Percentiles rank a stretch among this genome's conserved stretches.
Evolutionary conservation across 2,113 vertebrate genomes (phyloP).

Genomic region (Cryptotis parvus): DNA sequence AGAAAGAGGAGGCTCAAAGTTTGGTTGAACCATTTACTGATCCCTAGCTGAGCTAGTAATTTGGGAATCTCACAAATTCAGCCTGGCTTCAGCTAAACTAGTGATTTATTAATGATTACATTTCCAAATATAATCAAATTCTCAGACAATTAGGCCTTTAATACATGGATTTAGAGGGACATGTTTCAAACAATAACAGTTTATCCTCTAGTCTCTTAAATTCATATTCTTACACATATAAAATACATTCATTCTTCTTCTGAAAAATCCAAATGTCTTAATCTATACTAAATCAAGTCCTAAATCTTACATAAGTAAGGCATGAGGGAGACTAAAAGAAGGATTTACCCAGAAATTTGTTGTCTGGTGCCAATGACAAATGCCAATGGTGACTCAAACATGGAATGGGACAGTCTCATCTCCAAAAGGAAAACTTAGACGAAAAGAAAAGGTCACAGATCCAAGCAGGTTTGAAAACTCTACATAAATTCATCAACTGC

Average conservation of each 20-base stretch:
- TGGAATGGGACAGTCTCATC: background rate
- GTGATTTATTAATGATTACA: background rate
- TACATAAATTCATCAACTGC: background rate
- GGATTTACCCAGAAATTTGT: background rate
- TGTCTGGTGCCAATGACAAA: background rate
- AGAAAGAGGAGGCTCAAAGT: background rate
- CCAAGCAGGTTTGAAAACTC: background rate
- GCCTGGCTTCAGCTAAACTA: background rate
- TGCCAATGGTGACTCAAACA: background rate
- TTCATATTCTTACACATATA: background rate
- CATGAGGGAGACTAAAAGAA: background rate
- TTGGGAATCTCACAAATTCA: background rate
- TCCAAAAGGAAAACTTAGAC: background rate
- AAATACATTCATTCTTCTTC: background rate
- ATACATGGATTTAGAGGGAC: background rate
- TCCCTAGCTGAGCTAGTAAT: background rate
- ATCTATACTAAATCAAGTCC: background rate
- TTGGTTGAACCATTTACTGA: background rate
- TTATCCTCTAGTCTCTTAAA: background rate
- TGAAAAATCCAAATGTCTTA: background rate
- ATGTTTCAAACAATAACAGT: background rate
- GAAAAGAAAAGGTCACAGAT: background rate
- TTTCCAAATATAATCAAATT: background rate
- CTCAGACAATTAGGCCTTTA: background rate
- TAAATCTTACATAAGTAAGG: background rate